Conservation (phyloP, 2,797 vertebrate genomes). For the Danionella dracula region DNA sequence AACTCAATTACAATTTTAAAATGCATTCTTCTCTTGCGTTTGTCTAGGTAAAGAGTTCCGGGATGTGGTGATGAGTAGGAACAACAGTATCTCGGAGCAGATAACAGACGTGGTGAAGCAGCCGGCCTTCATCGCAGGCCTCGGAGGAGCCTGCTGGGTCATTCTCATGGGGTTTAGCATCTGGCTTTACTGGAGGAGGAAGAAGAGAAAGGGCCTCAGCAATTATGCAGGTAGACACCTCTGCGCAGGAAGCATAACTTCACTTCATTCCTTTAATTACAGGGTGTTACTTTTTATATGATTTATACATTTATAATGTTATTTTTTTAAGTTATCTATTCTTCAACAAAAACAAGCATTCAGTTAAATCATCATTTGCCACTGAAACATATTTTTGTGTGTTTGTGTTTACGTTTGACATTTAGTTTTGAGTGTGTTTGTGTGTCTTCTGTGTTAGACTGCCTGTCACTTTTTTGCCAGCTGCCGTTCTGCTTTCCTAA, state of each 20-base stretch:
- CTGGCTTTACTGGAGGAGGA: slow-evolving; percentile 98
- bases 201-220: slow-evolving; percentile 99
- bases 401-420: background rate
- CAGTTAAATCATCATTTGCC: background rate
- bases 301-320: background rate
- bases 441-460: slow-evolving; percentile 36
- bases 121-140: slow-evolving; percentile 96
- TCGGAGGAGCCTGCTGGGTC: slow-evolving; percentile 98
- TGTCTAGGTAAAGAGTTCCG: slow-evolving; percentile 82
- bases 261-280: no score
- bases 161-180: slow-evolving; percentile 99
- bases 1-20: background rate
- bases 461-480: slow-evolving; percentile 39
- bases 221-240: slow-evolving; percentile 91
- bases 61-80: slow-evolving; percentile 90
- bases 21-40: background rate
- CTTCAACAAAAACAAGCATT: no score
- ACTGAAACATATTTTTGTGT: background rate
- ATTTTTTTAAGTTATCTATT: background rate
- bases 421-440: slow-evolving; percentile 18
- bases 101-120: slow-evolving; percentile 99
- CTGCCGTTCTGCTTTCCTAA: slow-evolving; percentile 42
- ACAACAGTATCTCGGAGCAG: slow-evolving; percentile 98
- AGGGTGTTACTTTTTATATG: no score
- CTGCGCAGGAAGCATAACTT: background rate